Evolutionary conservation across 2,113 vertebrate genomes (phyloP).

Genomic region (Arizona elegans): DNA sequence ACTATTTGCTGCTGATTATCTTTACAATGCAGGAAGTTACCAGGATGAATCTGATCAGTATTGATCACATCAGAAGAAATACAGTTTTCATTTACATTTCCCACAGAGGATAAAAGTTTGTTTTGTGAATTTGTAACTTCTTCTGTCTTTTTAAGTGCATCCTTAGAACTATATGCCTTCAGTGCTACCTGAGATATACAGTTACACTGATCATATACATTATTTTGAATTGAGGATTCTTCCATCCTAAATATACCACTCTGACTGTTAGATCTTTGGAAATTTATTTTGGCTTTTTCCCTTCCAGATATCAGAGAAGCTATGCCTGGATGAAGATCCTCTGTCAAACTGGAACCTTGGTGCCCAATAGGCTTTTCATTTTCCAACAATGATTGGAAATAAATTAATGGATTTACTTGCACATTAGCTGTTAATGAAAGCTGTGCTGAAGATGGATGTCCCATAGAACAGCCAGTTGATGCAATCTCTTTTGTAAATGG

Average conservation of each 20-base stretch:
- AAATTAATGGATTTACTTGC: conserved; percentile 59
- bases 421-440: conserved; percentile 58
- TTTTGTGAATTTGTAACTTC: conserved; percentile 67
- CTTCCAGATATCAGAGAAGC: conserved; percentile 54
- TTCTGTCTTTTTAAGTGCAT: conserved; percentile 66
- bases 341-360: conserved; percentile 58
- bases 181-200: conserved; percentile 70
- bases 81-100: conserved; percentile 66
- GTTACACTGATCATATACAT: conserved; percentile 68
- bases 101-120: conserved; percentile 62
- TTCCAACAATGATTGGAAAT: conserved; percentile 70
- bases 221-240: conserved; percentile 70
- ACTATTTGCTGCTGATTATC: conserved; percentile 70
- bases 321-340: conserved; percentile 63
- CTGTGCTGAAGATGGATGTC: conserved; percentile 72
- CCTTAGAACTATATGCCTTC: conserved; percentile 60
- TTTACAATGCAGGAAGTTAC: conserved; percentile 71
- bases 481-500: conserved; percentile 66
- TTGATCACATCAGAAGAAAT: conserved; percentile 59
- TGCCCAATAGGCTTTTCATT: conserved; percentile 62
- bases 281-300: conserved; percentile 69
- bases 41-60: conserved; percentile 59
- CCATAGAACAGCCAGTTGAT: conserved; percentile 62
- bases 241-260: conserved; percentile 71
- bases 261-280: conserved; percentile 65